Conservation (phyloP, 2,888 invertebrate species). For the Caenorhabditis zanzibari region DNA sequence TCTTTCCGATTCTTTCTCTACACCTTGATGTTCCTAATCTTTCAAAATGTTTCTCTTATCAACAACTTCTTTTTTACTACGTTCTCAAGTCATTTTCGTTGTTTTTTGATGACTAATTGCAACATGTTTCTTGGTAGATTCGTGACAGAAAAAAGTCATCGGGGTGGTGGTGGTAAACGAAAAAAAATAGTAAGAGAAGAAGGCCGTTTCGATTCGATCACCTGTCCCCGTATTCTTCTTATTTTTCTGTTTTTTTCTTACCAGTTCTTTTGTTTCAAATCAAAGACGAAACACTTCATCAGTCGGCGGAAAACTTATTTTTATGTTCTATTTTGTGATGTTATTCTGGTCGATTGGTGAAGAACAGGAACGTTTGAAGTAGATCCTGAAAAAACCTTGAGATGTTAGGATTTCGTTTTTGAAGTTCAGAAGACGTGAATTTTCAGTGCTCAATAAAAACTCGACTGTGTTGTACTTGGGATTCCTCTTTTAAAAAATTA, state of each 20-base stretch:
- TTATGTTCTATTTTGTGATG: constrained; percentile 8
- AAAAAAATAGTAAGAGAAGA: constrained; percentile 14
- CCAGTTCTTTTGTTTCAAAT: constrained; percentile 27
- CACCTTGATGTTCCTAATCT: constrained; percentile 4
- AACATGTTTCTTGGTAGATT: constrained; percentile 38
- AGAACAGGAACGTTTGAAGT: background rate
- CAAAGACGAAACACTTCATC: constrained; percentile 23
- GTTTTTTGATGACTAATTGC: constrained; percentile 47
- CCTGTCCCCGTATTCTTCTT: constrained; percentile 10
- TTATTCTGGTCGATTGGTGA: background rate
- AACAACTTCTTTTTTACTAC: background rate
- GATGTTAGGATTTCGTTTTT: background rate
- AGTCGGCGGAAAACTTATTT: constrained; percentile 14
- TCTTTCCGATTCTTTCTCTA: background rate
- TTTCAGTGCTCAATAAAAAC: too few species aligned
- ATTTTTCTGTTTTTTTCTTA: background rate
- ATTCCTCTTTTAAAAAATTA: too few species aligned
- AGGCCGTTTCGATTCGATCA: constrained; percentile 26
- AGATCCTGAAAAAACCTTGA: background rate
- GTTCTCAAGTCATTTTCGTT: constrained; percentile 2
- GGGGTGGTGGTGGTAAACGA: constrained; percentile 1
- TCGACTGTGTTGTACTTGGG: too few species aligned
- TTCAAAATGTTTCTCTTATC: constrained; percentile 6
- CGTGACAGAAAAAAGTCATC: background rate
- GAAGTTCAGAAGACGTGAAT: background rate